phyloP scores from a whole-genome alignment of 2,797 vertebrate species.

The Amblyraja radiata region DNA sequence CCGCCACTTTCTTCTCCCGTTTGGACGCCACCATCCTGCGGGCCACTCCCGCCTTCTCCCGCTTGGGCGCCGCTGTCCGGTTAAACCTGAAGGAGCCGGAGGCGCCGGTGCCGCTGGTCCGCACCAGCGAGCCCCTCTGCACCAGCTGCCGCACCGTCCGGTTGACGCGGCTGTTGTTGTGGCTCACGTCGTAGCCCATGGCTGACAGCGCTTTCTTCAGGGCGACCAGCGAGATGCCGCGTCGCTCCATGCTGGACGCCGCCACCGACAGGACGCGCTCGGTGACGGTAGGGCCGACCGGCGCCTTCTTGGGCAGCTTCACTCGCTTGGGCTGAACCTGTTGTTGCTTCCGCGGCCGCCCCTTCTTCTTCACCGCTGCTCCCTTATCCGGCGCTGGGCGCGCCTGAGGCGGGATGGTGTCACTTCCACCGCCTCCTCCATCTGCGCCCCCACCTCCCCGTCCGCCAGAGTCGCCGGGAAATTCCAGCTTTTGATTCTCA shows the following conservation, averaged over 20 bases:
- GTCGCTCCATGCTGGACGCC: conserved; percentile 13
- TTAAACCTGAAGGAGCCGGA: conserved; percentile 18
- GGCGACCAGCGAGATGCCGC: conserved; percentile 25
- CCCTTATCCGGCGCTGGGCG: background rate
- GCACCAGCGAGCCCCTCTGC: background rate
- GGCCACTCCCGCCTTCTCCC: background rate
- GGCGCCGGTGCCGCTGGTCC: background rate
- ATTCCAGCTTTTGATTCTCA: too few relatives aligned
- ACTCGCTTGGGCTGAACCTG: background rate
- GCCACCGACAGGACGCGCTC: background rate
- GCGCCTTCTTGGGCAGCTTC: background rate
- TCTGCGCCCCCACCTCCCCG: background rate
- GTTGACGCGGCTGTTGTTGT: conserved; percentile 30
- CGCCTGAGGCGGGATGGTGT: background rate
- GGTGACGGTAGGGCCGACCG: background rate
- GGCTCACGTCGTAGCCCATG: conserved; percentile 3
- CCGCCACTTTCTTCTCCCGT: background rate
- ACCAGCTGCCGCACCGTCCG: background rate
- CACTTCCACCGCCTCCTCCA: background rate
- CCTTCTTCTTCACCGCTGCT: background rate
- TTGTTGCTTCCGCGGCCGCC: background rate
- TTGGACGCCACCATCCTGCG: background rate
- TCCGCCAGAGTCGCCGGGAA: too few relatives aligned
- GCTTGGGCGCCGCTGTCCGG: background rate
- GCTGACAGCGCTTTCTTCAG: conserved; percentile 22